These are phyloP conservation scores for Vireo griseus DNA, from an alignment of 2,797 vertebrate species.

Conservation along the genomic window DNA sequence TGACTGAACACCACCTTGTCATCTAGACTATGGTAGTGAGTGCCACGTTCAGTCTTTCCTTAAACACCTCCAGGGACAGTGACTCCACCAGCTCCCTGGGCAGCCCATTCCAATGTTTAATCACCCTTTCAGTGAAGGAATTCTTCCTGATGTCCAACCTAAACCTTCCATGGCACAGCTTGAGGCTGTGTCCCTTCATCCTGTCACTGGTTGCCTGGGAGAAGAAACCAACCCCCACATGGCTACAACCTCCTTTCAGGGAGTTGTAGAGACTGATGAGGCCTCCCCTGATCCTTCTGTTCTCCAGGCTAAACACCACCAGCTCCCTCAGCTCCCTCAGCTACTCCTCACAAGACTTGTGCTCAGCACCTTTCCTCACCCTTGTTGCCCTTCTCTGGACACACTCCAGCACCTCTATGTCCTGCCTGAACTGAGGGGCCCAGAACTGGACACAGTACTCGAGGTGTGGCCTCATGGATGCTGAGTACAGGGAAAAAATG, in stretches of 20 bases:
- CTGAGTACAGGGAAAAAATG: background rate
- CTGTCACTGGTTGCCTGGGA: background rate
- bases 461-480: accelerated
- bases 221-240: too few relatives aligned
- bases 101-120: background rate
- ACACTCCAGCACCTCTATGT: background rate
- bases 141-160: background rate
- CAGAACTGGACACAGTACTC: background rate
- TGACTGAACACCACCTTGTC: background rate
- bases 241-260: background rate
- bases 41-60: background rate
- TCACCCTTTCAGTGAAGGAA: background rate
- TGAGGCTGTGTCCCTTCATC: background rate
- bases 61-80: background rate
- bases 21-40: background rate
- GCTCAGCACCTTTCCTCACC: too few relatives aligned
- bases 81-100: background rate
- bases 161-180: background rate
- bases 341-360: background rate
- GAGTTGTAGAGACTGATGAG: background rate
- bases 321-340: background rate
- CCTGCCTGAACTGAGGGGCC: background rate
- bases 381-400: background rate
- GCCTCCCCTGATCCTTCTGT: background rate
- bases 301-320: background rate